Evolutionary conservation across 1,140 invertebrate species (phyloP).

Genomic region (Littorina saxatilis): DNA sequence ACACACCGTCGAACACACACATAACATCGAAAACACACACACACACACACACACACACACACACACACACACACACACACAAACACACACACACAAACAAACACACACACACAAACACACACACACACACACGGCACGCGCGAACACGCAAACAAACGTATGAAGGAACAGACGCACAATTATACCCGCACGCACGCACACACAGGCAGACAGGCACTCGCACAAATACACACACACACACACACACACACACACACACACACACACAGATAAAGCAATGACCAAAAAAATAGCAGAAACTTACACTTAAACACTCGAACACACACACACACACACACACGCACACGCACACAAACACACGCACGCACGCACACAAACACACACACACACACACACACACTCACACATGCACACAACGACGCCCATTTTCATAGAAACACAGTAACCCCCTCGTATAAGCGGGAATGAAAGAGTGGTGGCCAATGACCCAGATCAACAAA

Average conservation of each 20-base stretch:
- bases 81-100: too few relatives aligned
- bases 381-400: background rate
- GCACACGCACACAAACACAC: background rate
- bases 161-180: background rate
- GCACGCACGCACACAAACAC: too few relatives aligned
- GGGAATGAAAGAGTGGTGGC: too few relatives aligned
- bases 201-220: background rate
- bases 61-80: background rate
- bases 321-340: background rate
- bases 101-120: too few relatives aligned
- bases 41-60: background rate
- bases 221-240: background rate
- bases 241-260: slow-evolving; percentile 23
- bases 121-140: background rate
- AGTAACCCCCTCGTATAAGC: background rate
- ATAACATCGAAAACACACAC: too few relatives aligned
- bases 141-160: background rate
- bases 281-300: too few relatives aligned
- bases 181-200: background rate
- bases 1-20: background rate
- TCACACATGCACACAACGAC: background rate
- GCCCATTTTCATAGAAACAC: background rate
- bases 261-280: too few relatives aligned
- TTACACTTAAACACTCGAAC: background rate
- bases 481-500: too few relatives aligned